Conservation (phyloP, 2,888 invertebrate species). For the Amblyteles armatorius region DNA sequence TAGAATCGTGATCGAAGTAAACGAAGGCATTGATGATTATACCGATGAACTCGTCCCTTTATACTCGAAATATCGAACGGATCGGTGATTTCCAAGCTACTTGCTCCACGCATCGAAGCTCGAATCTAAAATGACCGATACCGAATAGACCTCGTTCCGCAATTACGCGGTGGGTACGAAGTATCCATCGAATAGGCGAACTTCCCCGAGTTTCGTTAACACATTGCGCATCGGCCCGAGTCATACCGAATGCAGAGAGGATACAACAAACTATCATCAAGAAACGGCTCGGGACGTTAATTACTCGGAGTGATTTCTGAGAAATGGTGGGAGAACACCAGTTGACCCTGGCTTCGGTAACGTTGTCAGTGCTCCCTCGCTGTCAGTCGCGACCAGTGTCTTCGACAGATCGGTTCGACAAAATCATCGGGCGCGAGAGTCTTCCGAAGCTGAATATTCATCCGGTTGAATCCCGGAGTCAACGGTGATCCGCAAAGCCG, state of each 20-base stretch:
- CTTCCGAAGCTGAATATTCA: background rate
- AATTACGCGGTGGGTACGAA: background rate
- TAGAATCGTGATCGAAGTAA: background rate
- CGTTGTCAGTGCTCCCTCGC: slow-evolving; percentile 60
- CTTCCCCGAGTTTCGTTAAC: background rate
- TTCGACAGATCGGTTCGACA: slow-evolving; percentile 56
- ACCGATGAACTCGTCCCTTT: background rate
- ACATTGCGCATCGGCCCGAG: background rate
- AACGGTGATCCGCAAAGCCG: background rate
- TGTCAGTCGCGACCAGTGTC: slow-evolving; percentile 73
- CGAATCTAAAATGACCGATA: background rate
- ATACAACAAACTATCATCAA: slow-evolving; percentile 30
- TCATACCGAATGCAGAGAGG: background rate
- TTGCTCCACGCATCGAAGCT: background rate
- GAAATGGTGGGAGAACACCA: slow-evolving; percentile 78
- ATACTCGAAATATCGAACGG: too few relatives aligned
- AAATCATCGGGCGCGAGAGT: slow-evolving; percentile 23
- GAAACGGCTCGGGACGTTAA: slow-evolving; percentile 45
- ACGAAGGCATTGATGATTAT: background rate
- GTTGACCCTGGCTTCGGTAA: slow-evolving; percentile 80
- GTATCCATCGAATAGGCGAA: background rate
- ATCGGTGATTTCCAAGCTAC: too few relatives aligned
- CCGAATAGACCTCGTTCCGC: background rate
- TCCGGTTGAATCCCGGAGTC: background rate
- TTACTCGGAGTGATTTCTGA: slow-evolving; percentile 55